Evolutionary conservation across 2,113 vertebrate genomes (phyloP).

Genomic region (Semnornis frantzii): DNA sequence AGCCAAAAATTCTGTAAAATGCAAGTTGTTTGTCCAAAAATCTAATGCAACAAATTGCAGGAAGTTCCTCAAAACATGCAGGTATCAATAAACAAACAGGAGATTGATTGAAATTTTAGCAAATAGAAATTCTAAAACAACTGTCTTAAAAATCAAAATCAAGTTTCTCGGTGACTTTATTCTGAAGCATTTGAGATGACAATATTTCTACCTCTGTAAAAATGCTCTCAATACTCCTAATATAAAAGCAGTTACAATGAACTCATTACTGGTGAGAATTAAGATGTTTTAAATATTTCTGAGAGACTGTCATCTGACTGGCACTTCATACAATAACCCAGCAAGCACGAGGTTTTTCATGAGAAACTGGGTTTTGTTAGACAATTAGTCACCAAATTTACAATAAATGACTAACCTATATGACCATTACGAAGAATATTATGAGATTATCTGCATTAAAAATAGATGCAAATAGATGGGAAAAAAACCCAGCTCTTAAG

Average conservation of each 20-base stretch:
- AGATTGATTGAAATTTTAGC: neutral
- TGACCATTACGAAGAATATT: neutral
- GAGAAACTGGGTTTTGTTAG: neutral
- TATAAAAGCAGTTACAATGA: neutral
- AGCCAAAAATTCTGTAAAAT: neutral
- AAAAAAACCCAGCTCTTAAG: neutral
- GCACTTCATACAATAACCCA: neutral
- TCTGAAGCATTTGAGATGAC: neutral
- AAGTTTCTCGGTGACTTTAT: neutral
- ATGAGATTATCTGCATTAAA: neutral
- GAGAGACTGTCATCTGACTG: neutral
- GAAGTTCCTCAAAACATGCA: neutral
- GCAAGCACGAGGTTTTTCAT: neutral
- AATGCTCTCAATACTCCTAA: neutral
- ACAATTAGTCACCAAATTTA: neutral
- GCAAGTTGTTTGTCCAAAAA: neutral
- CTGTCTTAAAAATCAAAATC: neutral
- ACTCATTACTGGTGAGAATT: neutral
- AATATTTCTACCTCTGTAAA: neutral
- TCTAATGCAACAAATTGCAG: neutral
- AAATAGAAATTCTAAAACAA: neutral
- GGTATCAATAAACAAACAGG: neutral
- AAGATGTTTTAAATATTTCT: neutral
- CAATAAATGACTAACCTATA: neutral
- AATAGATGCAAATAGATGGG: neutral